phyloP scores from a whole-genome alignment of 2,113 vertebrate species.

The Vireo altiloquus region DNA sequence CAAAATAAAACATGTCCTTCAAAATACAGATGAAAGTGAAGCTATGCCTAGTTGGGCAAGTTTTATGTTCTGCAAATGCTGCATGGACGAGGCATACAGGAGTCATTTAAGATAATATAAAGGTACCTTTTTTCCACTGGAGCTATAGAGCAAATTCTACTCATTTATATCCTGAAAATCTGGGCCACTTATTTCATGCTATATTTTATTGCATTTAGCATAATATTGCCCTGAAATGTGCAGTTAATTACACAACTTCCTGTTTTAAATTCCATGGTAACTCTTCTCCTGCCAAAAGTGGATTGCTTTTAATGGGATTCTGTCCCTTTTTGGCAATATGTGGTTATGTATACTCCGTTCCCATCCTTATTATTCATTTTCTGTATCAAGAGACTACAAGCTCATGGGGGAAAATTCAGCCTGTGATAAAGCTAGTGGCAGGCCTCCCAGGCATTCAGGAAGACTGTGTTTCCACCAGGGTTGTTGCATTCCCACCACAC shows the following conservation, averaged over 20 bases:
- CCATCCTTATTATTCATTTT: not conserved
- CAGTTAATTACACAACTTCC: not conserved
- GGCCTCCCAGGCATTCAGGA: not conserved
- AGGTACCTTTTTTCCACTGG: not conserved
- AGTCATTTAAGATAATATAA: not conserved
- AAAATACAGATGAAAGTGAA: not conserved
- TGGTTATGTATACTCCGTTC: not conserved
- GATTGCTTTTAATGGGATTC: not conserved
- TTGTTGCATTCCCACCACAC: constrained; percentile 10
- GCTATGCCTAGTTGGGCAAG: not conserved
- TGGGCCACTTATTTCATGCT: not conserved
- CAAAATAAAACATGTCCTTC: not conserved
- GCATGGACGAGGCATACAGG: not conserved
- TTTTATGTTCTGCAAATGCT: not conserved
- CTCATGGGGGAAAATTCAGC: not conserved
- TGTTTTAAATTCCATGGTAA: not conserved
- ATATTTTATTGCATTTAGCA: not conserved
- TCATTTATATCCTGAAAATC: not conserved
- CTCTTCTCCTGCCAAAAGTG: not conserved
- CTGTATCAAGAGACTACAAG: not conserved
- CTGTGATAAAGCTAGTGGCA: not conserved
- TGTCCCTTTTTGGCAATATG: not conserved
- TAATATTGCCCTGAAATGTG: not conserved
- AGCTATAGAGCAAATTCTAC: not conserved
- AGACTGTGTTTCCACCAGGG: not conserved